Conservation (phyloP, 2,888 invertebrate genomes). For the Stenotaenia linearis region DNA sequence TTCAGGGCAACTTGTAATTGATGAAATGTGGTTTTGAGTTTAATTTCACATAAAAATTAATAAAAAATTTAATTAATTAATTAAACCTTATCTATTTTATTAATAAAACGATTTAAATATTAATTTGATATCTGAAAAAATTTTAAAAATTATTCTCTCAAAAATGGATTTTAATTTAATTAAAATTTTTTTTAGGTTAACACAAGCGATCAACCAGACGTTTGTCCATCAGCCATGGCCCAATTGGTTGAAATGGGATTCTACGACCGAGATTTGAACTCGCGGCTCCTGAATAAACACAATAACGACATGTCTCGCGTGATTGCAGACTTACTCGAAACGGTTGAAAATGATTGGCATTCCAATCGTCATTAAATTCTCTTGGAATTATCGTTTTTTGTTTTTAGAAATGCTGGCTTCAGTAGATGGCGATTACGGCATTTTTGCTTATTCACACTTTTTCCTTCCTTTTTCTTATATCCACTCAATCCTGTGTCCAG, state of each 20-base stretch:
- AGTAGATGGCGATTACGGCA: not conserved
- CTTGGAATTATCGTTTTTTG: not conserved
- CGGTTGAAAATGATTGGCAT: conserved; percentile 5
- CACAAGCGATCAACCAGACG: not conserved
- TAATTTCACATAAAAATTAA: too few species aligned
- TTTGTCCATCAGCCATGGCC: not conserved
- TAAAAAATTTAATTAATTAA: too few species aligned
- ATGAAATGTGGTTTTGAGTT: too few species aligned
- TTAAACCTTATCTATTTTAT: too few species aligned
- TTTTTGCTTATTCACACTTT: not conserved
- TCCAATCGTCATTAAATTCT: conserved; percentile 9
- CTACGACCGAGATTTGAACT: not conserved
- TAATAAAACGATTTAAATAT: too few species aligned
- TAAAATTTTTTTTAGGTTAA: not conserved
- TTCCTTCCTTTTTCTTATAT: not conserved
- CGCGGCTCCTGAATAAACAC: not conserved
- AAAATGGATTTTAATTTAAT: too few species aligned
- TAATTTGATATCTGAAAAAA: too few species aligned
- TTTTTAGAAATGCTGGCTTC: not conserved
- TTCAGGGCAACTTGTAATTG: too few species aligned
- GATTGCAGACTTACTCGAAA: not conserved
- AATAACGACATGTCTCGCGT: not conserved
- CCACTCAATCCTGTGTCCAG: not conserved
- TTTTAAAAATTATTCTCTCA: too few species aligned
- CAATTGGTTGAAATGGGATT: conserved; percentile 8